A percentile compares a stretch with the other conserved stretches of the same genome.
Evolutionary conservation across 2,797 vertebrate species (phyloP).

Genomic region (Epinephelus coioides): DNA sequence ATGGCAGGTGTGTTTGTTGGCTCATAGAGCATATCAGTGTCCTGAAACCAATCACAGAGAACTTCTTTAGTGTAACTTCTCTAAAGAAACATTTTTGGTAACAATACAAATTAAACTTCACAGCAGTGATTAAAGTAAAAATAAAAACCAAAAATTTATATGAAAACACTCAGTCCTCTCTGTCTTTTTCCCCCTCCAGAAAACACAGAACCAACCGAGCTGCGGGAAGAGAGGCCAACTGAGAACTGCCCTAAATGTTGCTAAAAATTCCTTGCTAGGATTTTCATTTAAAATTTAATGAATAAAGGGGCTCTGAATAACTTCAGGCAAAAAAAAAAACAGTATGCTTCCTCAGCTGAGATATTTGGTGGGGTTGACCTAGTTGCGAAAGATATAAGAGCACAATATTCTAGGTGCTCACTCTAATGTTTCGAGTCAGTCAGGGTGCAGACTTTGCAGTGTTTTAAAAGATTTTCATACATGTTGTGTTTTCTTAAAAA

Average conservation of each 20-base stretch:
- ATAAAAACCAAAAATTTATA: neutral
- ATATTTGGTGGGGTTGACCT: conserved; percentile 51
- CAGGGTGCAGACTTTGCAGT: neutral
- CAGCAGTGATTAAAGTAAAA: neutral
- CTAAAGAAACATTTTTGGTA: neutral
- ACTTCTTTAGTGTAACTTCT: neutral
- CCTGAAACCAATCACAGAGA: conserved; percentile 82
- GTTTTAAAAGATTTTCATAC: neutral
- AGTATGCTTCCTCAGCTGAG: conserved; percentile 34
- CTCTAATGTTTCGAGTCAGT: conserved; percentile 12
- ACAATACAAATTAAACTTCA: conserved; percentile 6
- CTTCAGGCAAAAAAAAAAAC: conserved; percentile 35
- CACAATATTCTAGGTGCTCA: conserved; percentile 20
- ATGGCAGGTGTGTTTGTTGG: conserved; percentile 95
- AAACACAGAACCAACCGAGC: conserved; percentile 29
- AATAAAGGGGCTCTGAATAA: conserved; percentile 53
- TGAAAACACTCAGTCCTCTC: neutral
- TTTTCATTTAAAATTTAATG: conserved; percentile 60
- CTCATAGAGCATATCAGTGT: conserved; percentile 97
- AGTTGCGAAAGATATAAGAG: conserved; percentile 43
- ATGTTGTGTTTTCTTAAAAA: neutral
- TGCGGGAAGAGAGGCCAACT: conserved; percentile 4
- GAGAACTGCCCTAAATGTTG: conserved; percentile 55
- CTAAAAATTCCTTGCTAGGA: conserved; percentile 30
- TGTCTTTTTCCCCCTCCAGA: conserved; percentile 6